Evolutionary conservation across 1,140 invertebrate species (phyloP).

Genomic region (Rhagoletis zephyria): DNA sequence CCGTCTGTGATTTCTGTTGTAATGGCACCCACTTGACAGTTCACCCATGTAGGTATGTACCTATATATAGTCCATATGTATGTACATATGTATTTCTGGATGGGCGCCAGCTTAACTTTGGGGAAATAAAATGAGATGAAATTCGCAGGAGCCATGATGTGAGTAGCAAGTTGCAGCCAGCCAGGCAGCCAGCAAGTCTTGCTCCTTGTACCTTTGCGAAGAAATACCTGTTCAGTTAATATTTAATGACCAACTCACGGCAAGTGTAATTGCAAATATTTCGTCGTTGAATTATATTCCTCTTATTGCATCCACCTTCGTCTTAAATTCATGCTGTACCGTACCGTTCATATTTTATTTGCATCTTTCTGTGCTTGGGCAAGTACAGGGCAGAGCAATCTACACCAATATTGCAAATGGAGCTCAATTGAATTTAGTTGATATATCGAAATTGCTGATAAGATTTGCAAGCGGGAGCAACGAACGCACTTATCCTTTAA

Average conservation of each 20-base stretch:
- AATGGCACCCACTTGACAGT: background rate
- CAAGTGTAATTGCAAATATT: slow-evolving; percentile 47
- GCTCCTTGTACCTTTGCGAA: background rate
- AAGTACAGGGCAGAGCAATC: background rate
- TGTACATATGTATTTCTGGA: background rate
- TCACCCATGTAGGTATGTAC: background rate
- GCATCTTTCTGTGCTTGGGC: background rate
- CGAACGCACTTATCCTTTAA: slow-evolving; percentile 11
- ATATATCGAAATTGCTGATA: slow-evolving; percentile 44
- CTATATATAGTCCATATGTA: too few species aligned
- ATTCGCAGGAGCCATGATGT: background rate
- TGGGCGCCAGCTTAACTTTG: background rate
- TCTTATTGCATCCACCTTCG: background rate
- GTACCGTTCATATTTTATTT: slow-evolving; percentile 44
- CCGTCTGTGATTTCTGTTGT: background rate
- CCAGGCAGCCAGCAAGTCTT: background rate
- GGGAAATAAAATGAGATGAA: slow-evolving; percentile 20
- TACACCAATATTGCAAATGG: slow-evolving; percentile 18
- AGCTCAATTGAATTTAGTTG: slow-evolving; percentile 48
- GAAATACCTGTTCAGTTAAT: slow-evolving; percentile 41
- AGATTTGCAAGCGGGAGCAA: slow-evolving; percentile 21
- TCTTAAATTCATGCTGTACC: slow-evolving; percentile 24
- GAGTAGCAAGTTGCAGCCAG: background rate
- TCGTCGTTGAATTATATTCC: slow-evolving; percentile 31
- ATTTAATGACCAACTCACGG: slow-evolving; percentile 41